These are phyloP conservation scores for Heterocephalus glaber DNA, from an alignment of 2,113 vertebrate genomes.

Conservation along the genomic window DNA sequence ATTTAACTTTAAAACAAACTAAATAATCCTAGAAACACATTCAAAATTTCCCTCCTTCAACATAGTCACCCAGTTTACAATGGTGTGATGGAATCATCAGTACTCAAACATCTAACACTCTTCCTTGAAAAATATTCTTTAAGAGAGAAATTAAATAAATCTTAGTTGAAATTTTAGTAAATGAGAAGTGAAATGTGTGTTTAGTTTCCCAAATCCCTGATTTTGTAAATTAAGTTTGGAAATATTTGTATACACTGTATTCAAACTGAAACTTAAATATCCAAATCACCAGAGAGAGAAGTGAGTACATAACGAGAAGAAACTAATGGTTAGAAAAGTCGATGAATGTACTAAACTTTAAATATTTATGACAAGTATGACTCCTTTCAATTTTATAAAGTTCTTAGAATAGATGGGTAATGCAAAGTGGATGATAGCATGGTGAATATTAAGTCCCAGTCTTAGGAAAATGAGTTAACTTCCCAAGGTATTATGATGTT, in stretches of 20 bases:
- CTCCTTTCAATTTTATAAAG: neutral
- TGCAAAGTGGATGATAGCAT: neutral
- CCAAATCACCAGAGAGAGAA: neutral
- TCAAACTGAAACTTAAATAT: neutral
- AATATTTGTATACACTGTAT: neutral
- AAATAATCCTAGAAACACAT: neutral
- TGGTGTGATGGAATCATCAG: neutral
- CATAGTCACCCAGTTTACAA: neutral
- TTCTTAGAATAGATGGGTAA: neutral
- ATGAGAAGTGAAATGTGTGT: neutral
- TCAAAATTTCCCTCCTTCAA: neutral
- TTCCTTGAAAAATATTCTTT: neutral
- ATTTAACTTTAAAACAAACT: constrained; percentile 48
- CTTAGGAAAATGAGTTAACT: neutral
- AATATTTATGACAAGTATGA: neutral
- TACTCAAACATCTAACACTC: neutral
- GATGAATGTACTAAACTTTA: neutral
- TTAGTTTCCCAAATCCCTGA: neutral
- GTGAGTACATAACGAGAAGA: neutral
- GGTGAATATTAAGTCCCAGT: neutral
- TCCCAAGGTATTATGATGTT: neutral
- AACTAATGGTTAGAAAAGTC: neutral
- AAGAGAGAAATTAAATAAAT: neutral
- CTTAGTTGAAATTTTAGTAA: neutral
- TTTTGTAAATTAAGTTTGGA: neutral